Base-by-base conservation (phyloP, 1,140 invertebrate genomes). In the Trichonephila inaurata region DNA sequence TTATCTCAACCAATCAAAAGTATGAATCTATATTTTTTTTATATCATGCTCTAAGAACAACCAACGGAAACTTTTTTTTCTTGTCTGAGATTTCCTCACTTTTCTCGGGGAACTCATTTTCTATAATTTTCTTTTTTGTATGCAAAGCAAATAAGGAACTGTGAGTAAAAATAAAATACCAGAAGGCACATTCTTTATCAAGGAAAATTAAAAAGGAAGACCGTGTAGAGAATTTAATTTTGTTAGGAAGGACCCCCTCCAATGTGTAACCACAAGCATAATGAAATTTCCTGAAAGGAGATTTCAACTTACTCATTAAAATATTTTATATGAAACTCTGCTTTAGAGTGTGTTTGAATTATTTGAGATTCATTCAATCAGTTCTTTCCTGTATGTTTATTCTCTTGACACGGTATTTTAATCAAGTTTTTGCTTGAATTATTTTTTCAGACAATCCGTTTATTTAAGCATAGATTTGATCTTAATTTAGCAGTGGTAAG, bases 81-180 rank as follows among this genome's bases (percentile, higher is more conserved):
- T n/a, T 69, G 24, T 21, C 24, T 69, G 66, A 69, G 66, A 24
- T 69, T 69, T 40, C 14, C 69, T 40, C 16, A 28, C 14, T 77
- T 77, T 77, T 77, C 28, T 28, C 18, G 14, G 28, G 28, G 33
- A 77, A 24, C 28, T 77, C 28, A 77, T 77, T 77, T 77, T 12
- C 69, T 28, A 77, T 77, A 77, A 77, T 77, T 77, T 77, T 24
- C 69, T 77, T 77, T 77, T 77, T 77, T 77, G 69, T 77, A 77
- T 77, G 69, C 28, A 77, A 28, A 77, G 69, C 19, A 77, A 77
- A 77, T 77, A 77, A 40, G 16, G 28, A 77, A 40, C 69, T 40
- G 28, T 16, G 69, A 77, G 69, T 16, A 77, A 40, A 77, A 77
- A 77, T 40, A 40, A 77, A 77, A 28, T 77, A 28, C 69, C 69